Evolutionary conservation across 2,113 vertebrate genomes (phyloP), one percentile per base, ranked within the genome.

Genomic region (Burhinus oedicnemus): DNA sequence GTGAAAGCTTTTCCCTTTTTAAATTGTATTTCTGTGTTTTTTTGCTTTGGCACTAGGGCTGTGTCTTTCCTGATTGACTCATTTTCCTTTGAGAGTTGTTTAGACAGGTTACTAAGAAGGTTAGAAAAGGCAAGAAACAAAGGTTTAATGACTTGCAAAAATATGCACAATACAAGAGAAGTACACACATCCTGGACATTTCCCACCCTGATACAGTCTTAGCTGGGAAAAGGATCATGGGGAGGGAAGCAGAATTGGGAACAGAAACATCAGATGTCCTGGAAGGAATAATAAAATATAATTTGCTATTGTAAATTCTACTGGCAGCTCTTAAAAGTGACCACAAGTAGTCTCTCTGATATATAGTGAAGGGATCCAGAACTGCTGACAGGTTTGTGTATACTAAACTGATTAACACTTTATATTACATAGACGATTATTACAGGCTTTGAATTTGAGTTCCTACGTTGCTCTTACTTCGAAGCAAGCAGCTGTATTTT

Each of bases 61-160:
- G 57, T 74, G 60, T 83, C 34, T 80, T 91, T 87, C 84, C 80
- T 89, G 81, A 77, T 70, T 94, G 75, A 93, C 72, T 94, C 82
- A 44, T 91, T 54, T 64, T 92, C 86, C 80, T 85, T 61, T 78
- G 87, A 96, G 92, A 97, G 81, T 69, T 93, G 61, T 68, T 96
- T 91, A 36, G 83, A 65, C 89, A 91, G 87, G 76, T 83, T 93
- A 86, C 77, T 78, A 70, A 94, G 52, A 52, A 93, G 80, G 66
- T 77, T 90, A 91, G 66, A 51, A 96, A 95, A 93, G 69, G 85
- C 65, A 96, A 97, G 87, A 94, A 90, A 52, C 71, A 97, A 89
- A 90, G 34, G 36, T 91, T 92, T 94, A 82, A 93, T 87, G 75
- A 95, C 64, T 57, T 90, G 74, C 79, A 96, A 68, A 61, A 88